Evolutionary conservation across 2,888 invertebrate genomes (phyloP).

Genomic region (Trichopoda pennipes): DNA sequence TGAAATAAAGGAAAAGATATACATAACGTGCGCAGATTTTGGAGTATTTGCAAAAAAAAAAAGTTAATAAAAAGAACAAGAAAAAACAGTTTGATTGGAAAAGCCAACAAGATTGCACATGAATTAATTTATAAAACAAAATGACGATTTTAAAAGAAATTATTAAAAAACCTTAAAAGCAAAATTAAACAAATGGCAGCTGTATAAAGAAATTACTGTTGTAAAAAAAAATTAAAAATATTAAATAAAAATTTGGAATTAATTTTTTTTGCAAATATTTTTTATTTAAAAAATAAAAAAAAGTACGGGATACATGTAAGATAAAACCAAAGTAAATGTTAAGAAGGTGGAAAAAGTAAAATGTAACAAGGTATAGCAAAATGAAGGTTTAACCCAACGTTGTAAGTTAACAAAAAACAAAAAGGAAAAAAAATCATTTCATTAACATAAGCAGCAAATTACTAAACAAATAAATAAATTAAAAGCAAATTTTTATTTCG

Average conservation of each 20-base stretch:
- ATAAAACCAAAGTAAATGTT: neutral
- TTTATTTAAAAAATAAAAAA: conserved; percentile 15
- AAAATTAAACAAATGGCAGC: conserved; percentile 23
- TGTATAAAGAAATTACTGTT: conserved; percentile 1
- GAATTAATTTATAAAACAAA: conserved; percentile 23
- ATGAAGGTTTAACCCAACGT: conserved; percentile 53
- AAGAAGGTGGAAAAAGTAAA: conserved; percentile 2
- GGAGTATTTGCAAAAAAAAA: conserved; percentile 34
- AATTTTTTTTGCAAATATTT: neutral
- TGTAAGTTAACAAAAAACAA: conserved; percentile 1
- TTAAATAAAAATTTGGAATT: conserved; percentile 6
- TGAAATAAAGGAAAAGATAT: conserved; percentile 63
- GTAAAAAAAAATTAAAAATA: conserved; percentile 29
- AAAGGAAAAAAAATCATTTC: neutral
- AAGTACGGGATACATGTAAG: conserved; percentile 30
- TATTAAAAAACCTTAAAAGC: conserved; percentile 38
- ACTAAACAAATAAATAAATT: conserved; percentile 36
- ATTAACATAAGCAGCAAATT: conserved; percentile 48
- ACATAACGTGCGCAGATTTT: conserved; percentile 68
- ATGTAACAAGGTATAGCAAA: conserved; percentile 1
- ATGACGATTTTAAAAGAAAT: conserved; percentile 34
- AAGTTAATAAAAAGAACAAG: conserved; percentile 7
- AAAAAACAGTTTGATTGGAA: conserved; percentile 30
- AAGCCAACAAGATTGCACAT: neutral
- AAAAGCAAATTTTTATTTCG: conserved; percentile 21